A percentile compares a stretch with the other conserved stretches of the same genome.
phyloP scores from a whole-genome alignment of 2,797 vertebrate species.

The Pogonophryne albipinna region DNA sequence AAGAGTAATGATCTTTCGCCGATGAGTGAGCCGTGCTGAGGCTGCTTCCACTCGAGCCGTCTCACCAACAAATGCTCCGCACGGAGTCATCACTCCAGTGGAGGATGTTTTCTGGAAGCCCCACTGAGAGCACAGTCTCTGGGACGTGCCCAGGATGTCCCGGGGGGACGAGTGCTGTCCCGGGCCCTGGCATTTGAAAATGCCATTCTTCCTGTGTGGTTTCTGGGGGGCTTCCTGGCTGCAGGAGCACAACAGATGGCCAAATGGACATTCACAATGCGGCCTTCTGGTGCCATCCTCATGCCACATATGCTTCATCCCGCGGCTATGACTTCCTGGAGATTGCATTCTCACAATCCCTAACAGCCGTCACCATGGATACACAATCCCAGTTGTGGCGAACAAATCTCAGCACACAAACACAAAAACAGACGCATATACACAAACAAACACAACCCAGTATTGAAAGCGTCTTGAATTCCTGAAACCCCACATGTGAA shows the following conservation, averaged over 20 bases:
- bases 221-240: constrained; percentile 73
- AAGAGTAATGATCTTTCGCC: constrained; percentile 77
- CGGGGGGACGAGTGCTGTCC: constrained; percentile 40
- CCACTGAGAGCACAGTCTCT: constrained; percentile 56
- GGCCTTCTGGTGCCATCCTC: constrained; percentile 84
- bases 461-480: constrained; percentile 34
- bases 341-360: constrained; percentile 78
- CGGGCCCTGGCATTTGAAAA: constrained; percentile 70
- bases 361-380: constrained; percentile 76
- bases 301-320: constrained; percentile 86
- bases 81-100: constrained; percentile 49
- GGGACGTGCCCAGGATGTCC: constrained; percentile 58
- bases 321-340: constrained; percentile 82
- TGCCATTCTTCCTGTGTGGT: constrained; percentile 67
- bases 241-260: constrained; percentile 81
- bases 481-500: constrained; percentile 38
- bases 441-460: constrained; percentile 17
- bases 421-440: not conserved
- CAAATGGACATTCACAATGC: constrained; percentile 82
- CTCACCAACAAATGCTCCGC: constrained; percentile 69
- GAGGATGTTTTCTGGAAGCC: constrained; percentile 63
- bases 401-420: constrained; percentile 35
- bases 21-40: constrained; percentile 62
- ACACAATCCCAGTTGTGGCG: constrained; percentile 59
- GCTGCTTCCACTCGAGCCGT: constrained; percentile 61